Percentiles rank a stretch among this genome's conserved stretches.
phyloP scores from a whole-genome alignment of 2,888 invertebrate genomes.

The Brachyptera putata region DNA sequence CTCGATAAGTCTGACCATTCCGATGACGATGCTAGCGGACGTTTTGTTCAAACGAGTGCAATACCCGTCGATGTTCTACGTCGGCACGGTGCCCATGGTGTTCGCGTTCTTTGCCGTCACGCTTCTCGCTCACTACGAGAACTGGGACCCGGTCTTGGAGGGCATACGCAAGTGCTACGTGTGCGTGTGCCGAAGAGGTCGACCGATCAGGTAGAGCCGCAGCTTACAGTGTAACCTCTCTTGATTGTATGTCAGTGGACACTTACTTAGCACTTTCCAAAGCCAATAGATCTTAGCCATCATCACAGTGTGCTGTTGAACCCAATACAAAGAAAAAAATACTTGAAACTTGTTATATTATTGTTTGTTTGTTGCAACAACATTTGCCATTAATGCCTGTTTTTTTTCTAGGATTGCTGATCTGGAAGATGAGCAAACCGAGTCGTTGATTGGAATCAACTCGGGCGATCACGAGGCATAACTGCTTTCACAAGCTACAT shows the following conservation, averaged over 20 bases:
- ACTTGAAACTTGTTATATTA: background rate
- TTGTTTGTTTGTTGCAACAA: too few species aligned
- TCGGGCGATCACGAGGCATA: slow-evolving; percentile 55
- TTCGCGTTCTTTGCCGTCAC: slow-evolving; percentile 68
- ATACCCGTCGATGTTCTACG: slow-evolving; percentile 66
- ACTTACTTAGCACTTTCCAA: too few species aligned
- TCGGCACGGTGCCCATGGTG: slow-evolving; percentile 74
- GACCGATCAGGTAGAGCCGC: slow-evolving; percentile 51
- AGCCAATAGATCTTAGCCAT: too few species aligned
- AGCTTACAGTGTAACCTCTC: too few species aligned
- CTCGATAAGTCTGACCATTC: slow-evolving; percentile 80
- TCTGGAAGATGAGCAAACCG: slow-evolving; percentile 62
- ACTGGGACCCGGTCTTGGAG: slow-evolving; percentile 72
- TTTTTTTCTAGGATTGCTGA: slow-evolving; percentile 52
- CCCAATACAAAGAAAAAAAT: too few species aligned
- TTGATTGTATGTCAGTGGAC: too few species aligned
- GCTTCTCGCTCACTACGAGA: slow-evolving; percentile 69
- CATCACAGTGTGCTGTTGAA: too few species aligned
- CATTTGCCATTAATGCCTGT: too few species aligned
- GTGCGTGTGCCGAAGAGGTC: slow-evolving; percentile 48
- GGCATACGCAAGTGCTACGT: slow-evolving; percentile 50
- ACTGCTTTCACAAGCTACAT: too few species aligned
- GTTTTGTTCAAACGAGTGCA: slow-evolving; percentile 64
- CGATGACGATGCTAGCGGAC: slow-evolving; percentile 85
- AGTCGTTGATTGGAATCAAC: slow-evolving; percentile 61